phyloP scores from a whole-genome alignment of 2,888 invertebrate species.

The Hecatera dysodea region DNA sequence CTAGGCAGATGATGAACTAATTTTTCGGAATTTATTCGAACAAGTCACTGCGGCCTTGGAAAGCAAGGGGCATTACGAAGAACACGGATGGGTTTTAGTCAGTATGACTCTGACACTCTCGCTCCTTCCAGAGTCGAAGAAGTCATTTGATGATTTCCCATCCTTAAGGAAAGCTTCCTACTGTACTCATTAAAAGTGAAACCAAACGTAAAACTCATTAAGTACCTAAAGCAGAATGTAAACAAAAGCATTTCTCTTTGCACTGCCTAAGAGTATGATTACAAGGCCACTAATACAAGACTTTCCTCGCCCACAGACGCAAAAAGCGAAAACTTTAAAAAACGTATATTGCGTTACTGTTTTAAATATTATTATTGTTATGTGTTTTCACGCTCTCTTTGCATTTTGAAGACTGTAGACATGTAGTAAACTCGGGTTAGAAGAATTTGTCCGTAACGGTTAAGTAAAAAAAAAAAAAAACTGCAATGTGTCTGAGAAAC shows the following conservation, averaged over 20 bases:
- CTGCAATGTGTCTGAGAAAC: background rate
- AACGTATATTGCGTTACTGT: background rate
- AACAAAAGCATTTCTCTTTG: constrained; percentile 43
- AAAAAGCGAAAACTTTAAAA: constrained; percentile 28
- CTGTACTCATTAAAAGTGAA: constrained; percentile 6
- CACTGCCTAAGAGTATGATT: background rate
- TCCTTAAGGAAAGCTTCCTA: too few relatives aligned
- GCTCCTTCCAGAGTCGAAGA: too few relatives aligned
- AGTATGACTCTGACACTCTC: too few relatives aligned
- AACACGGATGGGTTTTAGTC: too few relatives aligned
- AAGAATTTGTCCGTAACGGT: background rate
- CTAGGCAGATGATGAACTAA: too few relatives aligned
- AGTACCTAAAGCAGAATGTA: constrained; percentile 12
- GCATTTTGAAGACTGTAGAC: background rate
- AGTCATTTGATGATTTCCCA: too few relatives aligned
- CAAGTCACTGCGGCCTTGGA: too few relatives aligned
- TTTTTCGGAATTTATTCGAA: too few relatives aligned
- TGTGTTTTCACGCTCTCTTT: constrained; percentile 48
- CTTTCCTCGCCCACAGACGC: constrained; percentile 55
- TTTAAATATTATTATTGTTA: constrained; percentile 38
- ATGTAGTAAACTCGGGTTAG: background rate
- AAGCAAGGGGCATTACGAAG: too few relatives aligned
- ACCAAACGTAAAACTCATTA: constrained; percentile 3
- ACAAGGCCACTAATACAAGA: constrained; percentile 11
- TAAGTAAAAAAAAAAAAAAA: background rate